Evolutionary conservation across 2,113 vertebrate genomes (phyloP).

Genomic region (Ginglymostoma cirratum): DNA sequence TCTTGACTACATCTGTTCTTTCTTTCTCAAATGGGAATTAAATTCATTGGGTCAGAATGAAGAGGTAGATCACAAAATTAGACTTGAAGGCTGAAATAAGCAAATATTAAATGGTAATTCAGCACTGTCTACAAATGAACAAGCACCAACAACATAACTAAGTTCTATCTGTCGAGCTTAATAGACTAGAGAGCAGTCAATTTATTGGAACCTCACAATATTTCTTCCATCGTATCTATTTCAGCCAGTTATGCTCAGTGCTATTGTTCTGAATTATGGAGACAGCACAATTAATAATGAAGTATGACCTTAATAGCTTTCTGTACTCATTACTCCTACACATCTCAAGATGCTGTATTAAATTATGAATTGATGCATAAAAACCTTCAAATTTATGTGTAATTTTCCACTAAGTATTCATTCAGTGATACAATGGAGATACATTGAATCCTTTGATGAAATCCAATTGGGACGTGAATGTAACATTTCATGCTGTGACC

Average conservation of each 20-base stretch:
- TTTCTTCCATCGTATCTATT: background rate
- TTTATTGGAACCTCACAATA: background rate
- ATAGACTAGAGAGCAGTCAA: background rate
- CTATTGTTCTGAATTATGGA: background rate
- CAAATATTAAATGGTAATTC: background rate
- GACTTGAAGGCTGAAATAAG: background rate
- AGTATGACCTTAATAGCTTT: slow-evolving; percentile 4
- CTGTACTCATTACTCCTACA: slow-evolving; percentile 21
- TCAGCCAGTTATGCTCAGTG: background rate
- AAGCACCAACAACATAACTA: background rate
- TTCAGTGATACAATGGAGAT: background rate
- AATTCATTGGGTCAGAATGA: background rate
- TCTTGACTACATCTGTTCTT: background rate
- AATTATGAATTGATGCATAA: background rate
- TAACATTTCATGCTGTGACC: slow-evolving; percentile 2
- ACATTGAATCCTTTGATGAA: background rate
- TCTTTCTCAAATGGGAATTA: background rate
- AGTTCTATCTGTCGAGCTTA: background rate
- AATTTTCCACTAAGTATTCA: slow-evolving; percentile 22
- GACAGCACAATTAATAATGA: slow-evolving; percentile 23
- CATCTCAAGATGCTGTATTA: background rate
- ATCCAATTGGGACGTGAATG: background rate
- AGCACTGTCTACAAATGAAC: background rate
- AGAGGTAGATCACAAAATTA: background rate
- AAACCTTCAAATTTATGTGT: background rate